Conservation (phyloP, 2,113 vertebrate species). For the Condylura cristata region DNA sequence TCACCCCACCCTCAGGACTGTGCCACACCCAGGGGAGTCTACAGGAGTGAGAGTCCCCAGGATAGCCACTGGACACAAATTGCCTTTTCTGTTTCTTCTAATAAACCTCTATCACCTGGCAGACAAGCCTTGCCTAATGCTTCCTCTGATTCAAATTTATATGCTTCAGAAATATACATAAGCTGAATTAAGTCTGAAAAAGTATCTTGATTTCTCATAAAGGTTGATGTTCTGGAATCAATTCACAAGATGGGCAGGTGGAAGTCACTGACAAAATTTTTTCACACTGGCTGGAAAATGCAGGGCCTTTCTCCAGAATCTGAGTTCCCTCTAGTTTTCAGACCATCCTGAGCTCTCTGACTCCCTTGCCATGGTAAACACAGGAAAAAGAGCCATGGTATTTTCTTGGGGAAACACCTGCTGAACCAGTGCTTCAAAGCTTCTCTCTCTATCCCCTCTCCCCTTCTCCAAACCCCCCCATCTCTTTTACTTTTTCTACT, state of each 20-base stretch:
- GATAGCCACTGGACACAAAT: too few relatives aligned
- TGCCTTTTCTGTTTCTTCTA: not conserved
- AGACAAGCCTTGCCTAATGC: not conserved
- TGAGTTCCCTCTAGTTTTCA: not conserved
- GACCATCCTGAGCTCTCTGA: not conserved
- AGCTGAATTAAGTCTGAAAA: not conserved
- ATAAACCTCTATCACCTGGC: not conserved
- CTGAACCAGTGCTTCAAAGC: not conserved
- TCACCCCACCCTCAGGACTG: not conserved
- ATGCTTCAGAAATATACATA: not conserved
- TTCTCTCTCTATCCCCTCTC: too few relatives aligned
- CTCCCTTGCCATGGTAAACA: not conserved
- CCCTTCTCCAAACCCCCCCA: too few relatives aligned
- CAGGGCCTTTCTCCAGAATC: not conserved
- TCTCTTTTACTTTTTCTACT: too few relatives aligned
- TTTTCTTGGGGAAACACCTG: not conserved
- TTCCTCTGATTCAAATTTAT: not conserved
- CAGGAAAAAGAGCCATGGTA: fast-evolving
- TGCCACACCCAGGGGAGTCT: not conserved
- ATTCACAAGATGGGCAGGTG: not conserved
- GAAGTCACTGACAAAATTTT: not conserved
- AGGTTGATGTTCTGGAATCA: not conserved
- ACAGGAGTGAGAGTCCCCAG: not conserved
- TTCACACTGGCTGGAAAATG: not conserved
- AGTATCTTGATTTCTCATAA: not conserved